Evolutionary conservation across 2,888 invertebrate species (phyloP), one percentile per base, ranked within the genome.

Genomic region (Cylloceria caligata): DNA sequence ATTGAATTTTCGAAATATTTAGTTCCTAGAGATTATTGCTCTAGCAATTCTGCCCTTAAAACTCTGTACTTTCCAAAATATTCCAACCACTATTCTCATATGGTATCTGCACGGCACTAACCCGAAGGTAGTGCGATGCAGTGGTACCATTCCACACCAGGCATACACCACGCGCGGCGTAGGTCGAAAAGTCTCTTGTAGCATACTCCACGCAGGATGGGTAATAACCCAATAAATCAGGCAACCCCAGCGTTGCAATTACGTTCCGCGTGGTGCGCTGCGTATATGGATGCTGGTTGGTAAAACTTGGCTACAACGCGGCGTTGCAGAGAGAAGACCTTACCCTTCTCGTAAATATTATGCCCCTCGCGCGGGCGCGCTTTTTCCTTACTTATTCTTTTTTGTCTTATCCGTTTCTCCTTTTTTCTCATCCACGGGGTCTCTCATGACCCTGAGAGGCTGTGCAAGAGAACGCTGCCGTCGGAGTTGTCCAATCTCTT

Each of bases 181-280:
- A 45, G 45, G 45, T 45, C 45, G 45, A 45, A 45, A 45, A 45
- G 47, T 71, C 72, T 81, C 68, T 79, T 81, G 71, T 81, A 74
- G 80, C 75, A 52, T 47, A 30, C 64, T 84, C 87, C 90, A 86
- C 87, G 84, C 86, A 85, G 86, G 89, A 90, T 89, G 89, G 85
- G 91, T 91, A 91, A 91, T 92, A 91, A 91, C 89, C 91, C 92
- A 92, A 91, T 91, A 91, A 91, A 91, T 91, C 92, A 91, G 90
- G 86, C 87, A 89, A 86, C 89, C 88, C 87, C 5, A 88, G 87
- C 89, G 86, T 88, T 90, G 90, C 91, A 92, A 92, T 91, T 91
- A 92, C 91, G 88, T 88, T 86, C 86, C 84, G 71, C 85, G 85
- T 60, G 57, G 86, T 49, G 57, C 39, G 76, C 39, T 78, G 71